Evolutionary conservation across 2,797 vertebrate genomes (phyloP), one percentile per base, ranked within the genome.

Genomic region (Nyctibius grandis): DNA sequence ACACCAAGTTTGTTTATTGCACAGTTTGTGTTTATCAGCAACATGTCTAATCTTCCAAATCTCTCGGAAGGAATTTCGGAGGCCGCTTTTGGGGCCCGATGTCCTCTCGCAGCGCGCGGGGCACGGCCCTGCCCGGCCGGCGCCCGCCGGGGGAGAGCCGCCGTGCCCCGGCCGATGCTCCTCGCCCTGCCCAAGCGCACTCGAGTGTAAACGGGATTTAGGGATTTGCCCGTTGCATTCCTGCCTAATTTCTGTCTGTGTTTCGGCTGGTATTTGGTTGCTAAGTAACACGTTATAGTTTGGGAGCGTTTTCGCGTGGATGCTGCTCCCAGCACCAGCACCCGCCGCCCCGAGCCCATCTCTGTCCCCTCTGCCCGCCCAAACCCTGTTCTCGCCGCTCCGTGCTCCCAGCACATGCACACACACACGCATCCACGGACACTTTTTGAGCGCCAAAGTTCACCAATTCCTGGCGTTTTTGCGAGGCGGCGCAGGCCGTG

Each of bases 1-100:
- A 89, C 95, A 88, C 88, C 95, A 4, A 48, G 76, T 85, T 96
- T 97, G 96, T 97, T 97, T 97, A 97, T 95, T 92, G 88, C 94
- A 76, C 89, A n/a, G 95, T 88, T 95, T 45, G 17, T 96, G 80
- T 97, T 96, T 96, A 94, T 90, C 88, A 97, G 94, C 95, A 91
- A 84, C 95, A 20, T 95, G 67, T 85, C 87, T 95, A 76, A 95
- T 93, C 95, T 95, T 45, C 92, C 95, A 18, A 76, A 91, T 91
- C 94, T 92, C 93, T 59, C 29, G 2, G 42, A 80, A 97, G 89
- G 94, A 95, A 95, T 96, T 95, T 79, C 11, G 2, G 93, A 72
- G 91, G 97, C 96, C 92, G 1, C 67, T 76, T 51, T 69, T 1
- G 89, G 95, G 97, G 95, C 81, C 45, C 3, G 15, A 5, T 1